A percentile compares a stretch with the other conserved stretches of the same genome.
Evolutionary conservation across 2,113 vertebrate genomes (phyloP).

Genomic region (Delphinus delphis): DNA sequence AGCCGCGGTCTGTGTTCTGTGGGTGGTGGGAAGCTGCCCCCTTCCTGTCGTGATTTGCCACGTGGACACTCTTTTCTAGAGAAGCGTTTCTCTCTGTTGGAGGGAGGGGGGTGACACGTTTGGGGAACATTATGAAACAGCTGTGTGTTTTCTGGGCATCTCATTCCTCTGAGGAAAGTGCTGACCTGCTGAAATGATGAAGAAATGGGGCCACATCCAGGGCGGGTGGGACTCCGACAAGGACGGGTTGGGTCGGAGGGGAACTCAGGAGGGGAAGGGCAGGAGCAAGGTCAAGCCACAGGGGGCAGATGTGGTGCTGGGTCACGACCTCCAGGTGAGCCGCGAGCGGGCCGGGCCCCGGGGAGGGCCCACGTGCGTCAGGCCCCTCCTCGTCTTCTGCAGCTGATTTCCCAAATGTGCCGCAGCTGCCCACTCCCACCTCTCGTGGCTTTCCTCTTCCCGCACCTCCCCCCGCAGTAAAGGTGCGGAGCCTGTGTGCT

Average conservation of each 20-base stretch:
- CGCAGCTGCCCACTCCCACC: background rate
- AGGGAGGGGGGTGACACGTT: background rate
- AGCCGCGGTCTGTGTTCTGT: background rate
- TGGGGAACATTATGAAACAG: background rate
- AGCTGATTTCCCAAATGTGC: background rate
- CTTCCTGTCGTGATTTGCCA: background rate
- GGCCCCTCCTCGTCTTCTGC: background rate
- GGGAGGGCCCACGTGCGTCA: accelerated
- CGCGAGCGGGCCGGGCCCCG: accelerated
- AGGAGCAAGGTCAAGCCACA: background rate
- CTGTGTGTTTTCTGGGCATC: background rate
- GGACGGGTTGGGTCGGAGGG: accelerated
- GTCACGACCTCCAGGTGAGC: background rate
- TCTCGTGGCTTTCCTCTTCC: background rate
- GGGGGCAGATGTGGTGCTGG: background rate
- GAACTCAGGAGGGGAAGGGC: background rate
- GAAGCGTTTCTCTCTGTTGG: background rate
- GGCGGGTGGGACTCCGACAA: accelerated
- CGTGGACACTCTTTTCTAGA: accelerated
- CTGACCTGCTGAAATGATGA: background rate
- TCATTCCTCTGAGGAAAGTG: background rate
- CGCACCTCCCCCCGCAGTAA: background rate
- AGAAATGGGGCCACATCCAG: background rate
- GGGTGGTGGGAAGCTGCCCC: background rate
- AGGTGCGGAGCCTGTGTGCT: background rate